Conservation (phyloP, 35 echinoderm and acorn worm genomes). For the Stichopus chloronotus region DNA sequence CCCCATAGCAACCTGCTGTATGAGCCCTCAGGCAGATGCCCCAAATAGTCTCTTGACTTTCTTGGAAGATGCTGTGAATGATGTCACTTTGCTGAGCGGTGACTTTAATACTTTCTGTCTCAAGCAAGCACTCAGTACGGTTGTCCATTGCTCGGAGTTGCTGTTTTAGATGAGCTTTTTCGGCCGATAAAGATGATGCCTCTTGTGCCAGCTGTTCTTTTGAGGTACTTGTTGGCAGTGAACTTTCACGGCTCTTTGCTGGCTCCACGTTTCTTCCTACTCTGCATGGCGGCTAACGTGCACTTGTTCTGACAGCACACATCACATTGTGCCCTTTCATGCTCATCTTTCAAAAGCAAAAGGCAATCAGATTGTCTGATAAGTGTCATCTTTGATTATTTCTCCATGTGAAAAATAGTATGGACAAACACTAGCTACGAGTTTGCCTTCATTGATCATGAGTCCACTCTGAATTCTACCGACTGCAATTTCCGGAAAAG, state of each 20-base stretch:
- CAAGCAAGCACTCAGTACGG: not conserved
- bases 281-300: not conserved
- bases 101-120: not conserved
- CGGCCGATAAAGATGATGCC: not conserved
- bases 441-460: not conserved
- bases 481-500: not conserved
- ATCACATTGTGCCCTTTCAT: not conserved
- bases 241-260: not conserved
- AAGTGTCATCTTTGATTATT: not conserved
- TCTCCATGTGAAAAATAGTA: not conserved
- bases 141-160: not conserved
- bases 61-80: not conserved
- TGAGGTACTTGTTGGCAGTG: not conserved
- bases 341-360: not conserved
- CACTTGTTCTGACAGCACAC: not conserved
- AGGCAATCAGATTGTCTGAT: not conserved
- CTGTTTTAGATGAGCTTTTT: not conserved
- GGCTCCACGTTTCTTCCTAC: not conserved
- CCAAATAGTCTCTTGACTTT: not conserved
- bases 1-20: slow-evolving; percentile 41
- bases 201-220: not conserved
- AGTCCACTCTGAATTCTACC: not conserved
- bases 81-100: not conserved
- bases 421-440: not conserved
- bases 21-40: not conserved